These are phyloP conservation scores for Zaprionus inermis DNA, from an alignment of 1,140 invertebrate genomes.

Conservation along the genomic window DNA sequence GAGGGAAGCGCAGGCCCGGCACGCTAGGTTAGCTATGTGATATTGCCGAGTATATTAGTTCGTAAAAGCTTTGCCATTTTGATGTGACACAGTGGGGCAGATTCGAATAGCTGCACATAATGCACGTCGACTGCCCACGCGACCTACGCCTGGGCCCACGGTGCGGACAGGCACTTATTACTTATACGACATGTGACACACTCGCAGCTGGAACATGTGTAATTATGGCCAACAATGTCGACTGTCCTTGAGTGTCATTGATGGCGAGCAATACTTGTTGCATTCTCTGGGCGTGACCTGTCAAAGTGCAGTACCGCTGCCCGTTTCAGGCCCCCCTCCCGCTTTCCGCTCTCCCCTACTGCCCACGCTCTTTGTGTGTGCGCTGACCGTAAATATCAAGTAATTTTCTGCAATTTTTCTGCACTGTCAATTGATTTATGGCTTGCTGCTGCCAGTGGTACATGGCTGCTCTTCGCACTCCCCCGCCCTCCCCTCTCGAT, in stretches of 20 bases:
- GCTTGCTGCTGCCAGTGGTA: constrained; percentile 52
- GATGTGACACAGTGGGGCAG: constrained; percentile 42
- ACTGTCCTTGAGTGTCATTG: constrained; percentile 67
- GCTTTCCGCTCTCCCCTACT: background rate
- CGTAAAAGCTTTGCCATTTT: constrained; percentile 51
- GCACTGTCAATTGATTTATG: constrained; percentile 77
- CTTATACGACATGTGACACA: constrained; percentile 73
- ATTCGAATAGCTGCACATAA: background rate
- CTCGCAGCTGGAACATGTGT: constrained; percentile 68
- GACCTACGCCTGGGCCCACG: background rate
- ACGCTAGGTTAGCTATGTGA: background rate
- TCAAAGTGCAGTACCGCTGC: background rate
- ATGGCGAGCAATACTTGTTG: constrained; percentile 69
- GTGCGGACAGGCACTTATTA: constrained; percentile 59
- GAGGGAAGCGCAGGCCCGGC: background rate
- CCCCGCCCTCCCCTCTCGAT: background rate
- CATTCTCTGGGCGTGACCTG: constrained; percentile 27
- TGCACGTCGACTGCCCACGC: too few relatives aligned
- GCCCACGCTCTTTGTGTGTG: constrained; percentile 54
- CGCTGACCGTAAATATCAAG: constrained; percentile 78
- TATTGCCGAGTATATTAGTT: constrained; percentile 26
- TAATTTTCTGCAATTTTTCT: constrained; percentile 81
- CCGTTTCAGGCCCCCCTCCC: background rate
- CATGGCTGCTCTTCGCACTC: background rate
- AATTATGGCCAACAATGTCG: constrained; percentile 73